A percentile compares a stretch with the other conserved stretches of the same genome.
These are phyloP conservation scores for Caiman crocodilus DNA, from an alignment of 2,797 vertebrate species.

Conservation along the genomic window DNA sequence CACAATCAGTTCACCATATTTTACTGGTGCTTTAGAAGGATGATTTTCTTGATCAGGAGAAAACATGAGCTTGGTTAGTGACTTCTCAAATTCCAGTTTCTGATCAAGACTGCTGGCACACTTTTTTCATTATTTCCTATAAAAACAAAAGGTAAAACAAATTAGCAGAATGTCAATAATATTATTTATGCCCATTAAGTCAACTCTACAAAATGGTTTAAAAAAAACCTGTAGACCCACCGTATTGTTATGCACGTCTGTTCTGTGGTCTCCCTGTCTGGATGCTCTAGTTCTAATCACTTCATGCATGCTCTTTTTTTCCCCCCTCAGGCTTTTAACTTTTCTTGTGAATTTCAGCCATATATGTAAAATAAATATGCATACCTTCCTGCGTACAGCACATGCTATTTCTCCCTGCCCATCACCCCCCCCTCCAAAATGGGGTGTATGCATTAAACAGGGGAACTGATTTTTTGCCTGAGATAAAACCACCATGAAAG, in stretches of 20 bases:
- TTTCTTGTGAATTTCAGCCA: not conserved
- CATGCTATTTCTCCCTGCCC: too few relatives aligned
- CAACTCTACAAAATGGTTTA: not conserved
- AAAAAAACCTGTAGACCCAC: not conserved
- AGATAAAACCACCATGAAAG: too few relatives aligned
- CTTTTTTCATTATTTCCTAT: slow-evolving; percentile 87
- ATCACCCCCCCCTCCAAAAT: too few relatives aligned
- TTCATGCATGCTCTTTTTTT: not conserved
- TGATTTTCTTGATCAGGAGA: slow-evolving; percentile 99
- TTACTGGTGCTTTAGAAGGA: slow-evolving; percentile 98
- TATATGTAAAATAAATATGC: not conserved
- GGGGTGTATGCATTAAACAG: too few relatives aligned
- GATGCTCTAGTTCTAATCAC: rapidly evolving
- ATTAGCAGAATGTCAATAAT: not conserved
- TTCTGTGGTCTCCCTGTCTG: not conserved
- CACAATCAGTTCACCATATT: slow-evolving; percentile 99
- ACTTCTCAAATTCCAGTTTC: slow-evolving; percentile 78
- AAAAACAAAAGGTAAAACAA: slow-evolving; percentile 34
- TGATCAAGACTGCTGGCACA: slow-evolving; percentile 83
- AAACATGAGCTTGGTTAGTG: slow-evolving; percentile 92
- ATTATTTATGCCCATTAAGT: not conserved
- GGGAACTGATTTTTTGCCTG: too few relatives aligned
- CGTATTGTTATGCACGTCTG: not conserved
- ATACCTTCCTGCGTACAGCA: too few relatives aligned
- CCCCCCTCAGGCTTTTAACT: not conserved